phyloP scores from a whole-genome alignment of 2,113 vertebrate genomes.

The Talpa occidentalis region DNA sequence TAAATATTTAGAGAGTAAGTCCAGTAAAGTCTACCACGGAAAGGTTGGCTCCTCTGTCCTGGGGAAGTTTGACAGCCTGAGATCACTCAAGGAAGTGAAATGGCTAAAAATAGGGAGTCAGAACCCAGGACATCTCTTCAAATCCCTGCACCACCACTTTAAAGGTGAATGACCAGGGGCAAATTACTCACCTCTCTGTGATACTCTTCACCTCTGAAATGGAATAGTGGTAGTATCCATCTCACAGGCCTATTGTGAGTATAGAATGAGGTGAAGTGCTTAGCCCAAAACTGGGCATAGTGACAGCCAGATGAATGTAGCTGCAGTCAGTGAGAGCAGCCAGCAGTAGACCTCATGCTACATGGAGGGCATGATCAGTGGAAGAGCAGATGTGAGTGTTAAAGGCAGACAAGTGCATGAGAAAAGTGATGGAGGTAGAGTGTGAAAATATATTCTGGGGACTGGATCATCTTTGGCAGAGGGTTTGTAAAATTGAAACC shows the following conservation, averaged over 20 bases:
- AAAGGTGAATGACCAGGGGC: neutral
- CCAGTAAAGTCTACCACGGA: neutral
- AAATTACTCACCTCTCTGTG: neutral
- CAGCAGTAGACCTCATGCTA: accelerated
- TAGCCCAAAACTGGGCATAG: too few species aligned
- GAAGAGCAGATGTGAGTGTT: accelerated
- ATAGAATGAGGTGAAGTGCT: neutral
- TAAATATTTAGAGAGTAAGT: neutral
- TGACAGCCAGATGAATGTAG: neutral
- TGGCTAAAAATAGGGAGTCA: neutral
- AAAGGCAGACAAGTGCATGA: neutral
- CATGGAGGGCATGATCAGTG: accelerated
- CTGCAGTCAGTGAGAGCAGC: neutral
- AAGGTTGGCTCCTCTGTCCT: neutral
- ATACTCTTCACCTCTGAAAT: neutral
- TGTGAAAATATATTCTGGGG: neutral
- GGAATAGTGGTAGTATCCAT: neutral
- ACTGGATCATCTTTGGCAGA: neutral
- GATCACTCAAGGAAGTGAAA: accelerated
- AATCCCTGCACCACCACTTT: neutral
- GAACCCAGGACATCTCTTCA: neutral
- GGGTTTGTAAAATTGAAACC: neutral
- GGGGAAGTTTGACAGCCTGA: neutral
- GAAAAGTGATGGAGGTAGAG: neutral
- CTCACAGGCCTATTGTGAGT: neutral